Evolutionary conservation across 2,888 invertebrate genomes (phyloP).

Genomic region (Nesidiocoris tenuis): DNA sequence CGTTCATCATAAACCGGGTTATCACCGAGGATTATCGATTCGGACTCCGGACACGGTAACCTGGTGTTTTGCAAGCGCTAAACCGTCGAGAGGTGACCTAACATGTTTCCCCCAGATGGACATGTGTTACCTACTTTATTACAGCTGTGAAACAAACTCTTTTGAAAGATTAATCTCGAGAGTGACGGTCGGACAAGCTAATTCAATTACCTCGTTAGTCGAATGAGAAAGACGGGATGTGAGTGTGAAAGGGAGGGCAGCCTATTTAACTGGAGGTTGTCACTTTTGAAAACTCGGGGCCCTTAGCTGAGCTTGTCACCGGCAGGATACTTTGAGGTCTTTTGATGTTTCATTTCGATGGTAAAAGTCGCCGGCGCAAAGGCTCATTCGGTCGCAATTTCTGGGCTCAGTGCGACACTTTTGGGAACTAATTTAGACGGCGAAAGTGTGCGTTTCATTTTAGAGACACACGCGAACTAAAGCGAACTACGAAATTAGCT

Average conservation of each 20-base stretch:
- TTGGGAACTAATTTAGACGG: neutral
- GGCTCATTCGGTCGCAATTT: neutral
- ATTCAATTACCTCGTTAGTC: neutral
- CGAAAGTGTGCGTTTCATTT: too few relatives aligned
- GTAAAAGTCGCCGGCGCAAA: neutral
- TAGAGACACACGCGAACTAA: too few relatives aligned
- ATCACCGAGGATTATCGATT: too few relatives aligned
- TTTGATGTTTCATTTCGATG: neutral
- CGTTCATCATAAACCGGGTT: too few relatives aligned
- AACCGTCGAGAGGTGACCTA: too few relatives aligned
- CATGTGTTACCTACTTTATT: too few relatives aligned
- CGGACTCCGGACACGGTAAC: too few relatives aligned
- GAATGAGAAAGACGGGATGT: neutral
- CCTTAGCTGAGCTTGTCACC: neutral
- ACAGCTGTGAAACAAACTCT: too few relatives aligned
- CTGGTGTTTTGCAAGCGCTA: too few relatives aligned
- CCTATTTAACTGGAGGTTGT: neutral
- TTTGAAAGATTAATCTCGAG: neutral
- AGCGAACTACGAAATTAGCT: too few relatives aligned
- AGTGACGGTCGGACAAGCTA: neutral
- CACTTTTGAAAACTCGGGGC: neutral
- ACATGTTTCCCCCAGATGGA: too few relatives aligned
- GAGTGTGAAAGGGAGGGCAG: neutral
- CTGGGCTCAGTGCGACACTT: neutral
- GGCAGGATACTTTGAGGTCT: neutral